These are phyloP conservation scores for Nesogale talazaci DNA, from an alignment of 2,113 vertebrate species.

Conservation along the genomic window DNA sequence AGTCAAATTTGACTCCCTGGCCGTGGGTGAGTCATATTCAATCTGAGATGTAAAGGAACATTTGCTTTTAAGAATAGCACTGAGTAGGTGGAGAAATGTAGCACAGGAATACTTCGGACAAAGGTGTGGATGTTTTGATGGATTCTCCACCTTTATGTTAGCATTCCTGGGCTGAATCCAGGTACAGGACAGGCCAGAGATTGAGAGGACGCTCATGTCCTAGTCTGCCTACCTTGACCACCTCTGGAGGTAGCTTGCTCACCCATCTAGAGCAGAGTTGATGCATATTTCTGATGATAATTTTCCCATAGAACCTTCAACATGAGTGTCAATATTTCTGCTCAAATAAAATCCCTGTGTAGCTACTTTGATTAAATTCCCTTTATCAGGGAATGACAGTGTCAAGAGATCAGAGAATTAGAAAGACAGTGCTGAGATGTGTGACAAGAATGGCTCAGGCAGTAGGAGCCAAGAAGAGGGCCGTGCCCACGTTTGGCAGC, in stretches of 20 bases:
- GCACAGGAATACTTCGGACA: neutral
- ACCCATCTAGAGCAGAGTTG: neutral
- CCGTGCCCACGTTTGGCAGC: neutral
- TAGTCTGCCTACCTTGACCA: neutral
- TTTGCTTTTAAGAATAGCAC: neutral
- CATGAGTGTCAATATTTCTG: slow-evolving; percentile 57
- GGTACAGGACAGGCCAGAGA: accelerated
- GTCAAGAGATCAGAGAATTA: slow-evolving; percentile 56
- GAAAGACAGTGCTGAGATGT: neutral
- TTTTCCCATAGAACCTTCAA: neutral
- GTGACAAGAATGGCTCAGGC: neutral
- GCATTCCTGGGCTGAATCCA: accelerated
- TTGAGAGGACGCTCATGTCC: neutral
- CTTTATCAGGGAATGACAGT: slow-evolving; percentile 20
- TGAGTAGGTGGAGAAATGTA: neutral
- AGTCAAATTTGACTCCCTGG: too few species aligned
- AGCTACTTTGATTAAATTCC: slow-evolving; percentile 65
- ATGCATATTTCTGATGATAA: neutral
- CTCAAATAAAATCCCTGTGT: slow-evolving; percentile 36
- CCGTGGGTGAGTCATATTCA: too few species aligned
- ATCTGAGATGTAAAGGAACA: neutral
- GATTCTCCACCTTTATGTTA: accelerated
- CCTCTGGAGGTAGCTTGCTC: accelerated
- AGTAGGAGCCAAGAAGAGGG: neutral
- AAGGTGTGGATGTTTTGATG: accelerated